Conservation (phyloP, 2,797 vertebrate species). For the Sandelia bainsii region DNA sequence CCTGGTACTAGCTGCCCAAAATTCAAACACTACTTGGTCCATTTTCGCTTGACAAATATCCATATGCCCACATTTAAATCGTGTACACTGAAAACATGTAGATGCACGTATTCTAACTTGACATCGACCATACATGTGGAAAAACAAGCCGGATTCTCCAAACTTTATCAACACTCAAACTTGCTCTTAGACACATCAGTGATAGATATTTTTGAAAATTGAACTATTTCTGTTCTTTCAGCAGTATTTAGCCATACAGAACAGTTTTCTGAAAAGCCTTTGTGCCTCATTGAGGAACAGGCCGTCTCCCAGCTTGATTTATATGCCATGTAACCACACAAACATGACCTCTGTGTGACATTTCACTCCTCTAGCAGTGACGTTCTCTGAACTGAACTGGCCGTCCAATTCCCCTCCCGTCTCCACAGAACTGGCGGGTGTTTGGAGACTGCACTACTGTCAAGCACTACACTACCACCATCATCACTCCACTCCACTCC, state of each 20-base stretch:
- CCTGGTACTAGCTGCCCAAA: slow-evolving; percentile 29
- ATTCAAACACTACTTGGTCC: slow-evolving; percentile 62
- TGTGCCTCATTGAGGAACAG: slow-evolving; percentile 32
- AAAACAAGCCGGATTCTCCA: slow-evolving; percentile 12
- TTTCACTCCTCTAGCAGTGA: slow-evolving; percentile 58
- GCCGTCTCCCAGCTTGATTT: slow-evolving; percentile 15
- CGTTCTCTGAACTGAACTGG: slow-evolving; percentile 40
- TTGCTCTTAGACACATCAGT: not conserved
- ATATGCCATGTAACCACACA: slow-evolving; percentile 10
- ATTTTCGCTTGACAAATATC: slow-evolving; percentile 40
- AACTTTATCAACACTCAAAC: slow-evolving; percentile 22
- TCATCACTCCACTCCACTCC: not conserved
- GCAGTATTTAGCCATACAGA: not conserved
- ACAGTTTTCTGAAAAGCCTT: slow-evolving; percentile 29
- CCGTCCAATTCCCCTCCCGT: slow-evolving; percentile 31
- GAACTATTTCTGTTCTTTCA: not conserved
- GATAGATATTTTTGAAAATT: not conserved
- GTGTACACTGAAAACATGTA: slow-evolving; percentile 36
- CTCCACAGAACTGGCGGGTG: slow-evolving; percentile 24
- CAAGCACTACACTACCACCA: not conserved
- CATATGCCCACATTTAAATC: slow-evolving; percentile 39
- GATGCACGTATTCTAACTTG: slow-evolving; percentile 8
- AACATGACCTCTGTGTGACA: slow-evolving; percentile 56
- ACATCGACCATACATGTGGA: slow-evolving; percentile 8
- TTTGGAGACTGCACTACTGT: slow-evolving; percentile 13